These are phyloP conservation scores for Chondrilla cf. caribensis DNA, from an alignment of 37 sponge, comb jelly and placozoan genomes.

Conservation along the genomic window DNA sequence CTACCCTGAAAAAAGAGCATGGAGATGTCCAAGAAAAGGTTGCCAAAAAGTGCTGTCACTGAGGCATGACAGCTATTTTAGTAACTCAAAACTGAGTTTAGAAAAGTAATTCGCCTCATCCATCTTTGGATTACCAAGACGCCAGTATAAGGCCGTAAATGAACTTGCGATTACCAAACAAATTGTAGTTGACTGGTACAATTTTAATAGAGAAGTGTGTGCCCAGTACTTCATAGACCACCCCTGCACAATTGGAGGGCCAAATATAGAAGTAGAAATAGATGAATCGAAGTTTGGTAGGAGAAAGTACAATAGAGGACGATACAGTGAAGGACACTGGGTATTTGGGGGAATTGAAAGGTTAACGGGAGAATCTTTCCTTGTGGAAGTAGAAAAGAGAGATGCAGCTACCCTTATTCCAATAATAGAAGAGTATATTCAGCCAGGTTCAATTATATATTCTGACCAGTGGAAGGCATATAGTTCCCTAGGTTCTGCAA, in stretches of 20 bases:
- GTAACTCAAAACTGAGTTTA: constrained; percentile 8
- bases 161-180: constrained; percentile 1
- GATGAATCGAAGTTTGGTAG: constrained; percentile 38
- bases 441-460: constrained; percentile 22
- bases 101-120: not conserved
- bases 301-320: constrained; percentile 37
- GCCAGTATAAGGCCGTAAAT: not conserved
- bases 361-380: constrained; percentile 28
- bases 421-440: constrained; percentile 4
- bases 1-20: not conserved
- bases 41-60: constrained; percentile 30
- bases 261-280: constrained; percentile 31
- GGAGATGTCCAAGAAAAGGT: constrained; percentile 36
- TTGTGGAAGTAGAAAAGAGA: constrained; percentile 3
- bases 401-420: not conserved
- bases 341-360: constrained; percentile 51
- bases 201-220: constrained; percentile 35
- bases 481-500: not conserved
- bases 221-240: constrained; percentile 33
- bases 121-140: constrained; percentile 19
- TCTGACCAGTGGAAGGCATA: constrained; percentile 23
- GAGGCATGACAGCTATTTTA: constrained; percentile 29
- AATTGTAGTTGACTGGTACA: constrained; percentile 32
- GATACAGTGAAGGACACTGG: constrained; percentile 48
- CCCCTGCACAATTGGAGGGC: constrained; percentile 36